phyloP scores from a whole-genome alignment of 2,888 invertebrate genomes.

The Habrosyne pyritoides region DNA sequence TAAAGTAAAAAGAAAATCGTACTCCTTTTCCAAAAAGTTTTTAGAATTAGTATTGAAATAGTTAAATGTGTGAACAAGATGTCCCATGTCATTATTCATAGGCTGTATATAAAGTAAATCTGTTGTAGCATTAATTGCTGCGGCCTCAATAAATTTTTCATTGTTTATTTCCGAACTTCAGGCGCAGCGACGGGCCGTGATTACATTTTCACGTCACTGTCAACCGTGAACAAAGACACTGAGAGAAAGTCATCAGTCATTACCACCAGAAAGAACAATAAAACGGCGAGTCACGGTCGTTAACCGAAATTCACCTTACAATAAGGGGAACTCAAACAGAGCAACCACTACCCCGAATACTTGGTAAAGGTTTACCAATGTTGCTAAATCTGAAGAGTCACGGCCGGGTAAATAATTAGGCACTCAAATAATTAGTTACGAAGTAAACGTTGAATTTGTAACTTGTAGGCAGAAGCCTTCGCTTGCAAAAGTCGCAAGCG shows the following conservation, averaged over 20 bases:
- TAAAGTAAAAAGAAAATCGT: no score
- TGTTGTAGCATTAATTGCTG: constrained; percentile 38
- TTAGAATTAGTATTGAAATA: no score
- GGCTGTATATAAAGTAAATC: constrained; percentile 5
- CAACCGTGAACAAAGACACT: constrained; percentile 75
- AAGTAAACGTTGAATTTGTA: constrained; percentile 33
- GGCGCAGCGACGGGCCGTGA: constrained; percentile 50
- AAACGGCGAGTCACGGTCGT: constrained; percentile 75
- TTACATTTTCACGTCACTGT: constrained; percentile 78
- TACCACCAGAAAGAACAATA: constrained; percentile 77
- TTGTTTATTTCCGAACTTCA: constrained; percentile 53
- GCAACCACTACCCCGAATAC: constrained; percentile 48
- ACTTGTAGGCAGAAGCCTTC: constrained; percentile 16
- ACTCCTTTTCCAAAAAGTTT: no score
- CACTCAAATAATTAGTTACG: constrained; percentile 46
- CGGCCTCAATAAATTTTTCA: constrained; percentile 54
- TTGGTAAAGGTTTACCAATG: constrained; percentile 54
- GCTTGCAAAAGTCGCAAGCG: constrained; percentile 6
- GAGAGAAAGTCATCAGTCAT: constrained; percentile 78
- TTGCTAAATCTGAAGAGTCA: constrained; percentile 58
- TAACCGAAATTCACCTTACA: constrained; percentile 68
- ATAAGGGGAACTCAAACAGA: constrained; percentile 41
- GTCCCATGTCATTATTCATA: constrained; percentile 4
- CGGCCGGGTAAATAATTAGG: constrained; percentile 48
- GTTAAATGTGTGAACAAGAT: background rate